Evolutionary conservation across 2,113 vertebrate species (phyloP), one percentile per base, ranked within the genome.

Genomic region (Podarcis cretensis): DNA sequence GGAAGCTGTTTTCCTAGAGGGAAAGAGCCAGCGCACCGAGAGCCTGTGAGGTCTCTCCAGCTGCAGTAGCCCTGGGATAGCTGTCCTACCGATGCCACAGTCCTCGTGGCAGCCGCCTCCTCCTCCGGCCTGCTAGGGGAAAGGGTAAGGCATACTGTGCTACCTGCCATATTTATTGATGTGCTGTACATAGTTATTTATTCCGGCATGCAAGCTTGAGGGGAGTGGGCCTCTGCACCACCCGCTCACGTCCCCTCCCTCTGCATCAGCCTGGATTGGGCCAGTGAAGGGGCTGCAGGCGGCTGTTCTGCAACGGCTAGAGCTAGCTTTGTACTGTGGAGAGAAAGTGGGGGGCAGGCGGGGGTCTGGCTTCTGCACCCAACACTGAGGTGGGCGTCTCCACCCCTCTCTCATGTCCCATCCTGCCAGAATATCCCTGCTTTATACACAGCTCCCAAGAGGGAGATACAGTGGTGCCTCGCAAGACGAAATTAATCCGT

Each of bases 101-200:
- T 48, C 8, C 43, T 48, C 9, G 43, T 54, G 48, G 9, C 48
- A 12, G 48, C 48, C 43, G 9, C 71, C 14, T 13, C 65, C 5
- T 1, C 76, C 20, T 20, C 20, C 25, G 1, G 63, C 63, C n/a
- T 66, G 14, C 68, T 43, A 20, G 48, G 63, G 16, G 16, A 13
- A 9, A 27, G 30, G 16, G 2, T 1, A 0, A 35, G 78, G 35
- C 2, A 10, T 0, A 1, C 2, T 21, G 32, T 2, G 25, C 92
- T 59, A 57, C 85, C 82, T 40, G 75, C 92, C 80, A 69, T 93
- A 93, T 94, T 95, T 96, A 96, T 96, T 95, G 94, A 92, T 94
- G 23, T 1, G 84, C 92, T 96, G 95, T 95, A 96, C n/a, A 95
- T 94, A 95, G 12, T 96, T 91, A 95, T 96, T 96, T 96, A 95